Evolutionary conservation across 1,140 invertebrate genomes (phyloP), one percentile per base, ranked within the genome.

Genomic region (Idris sp.): DNA sequence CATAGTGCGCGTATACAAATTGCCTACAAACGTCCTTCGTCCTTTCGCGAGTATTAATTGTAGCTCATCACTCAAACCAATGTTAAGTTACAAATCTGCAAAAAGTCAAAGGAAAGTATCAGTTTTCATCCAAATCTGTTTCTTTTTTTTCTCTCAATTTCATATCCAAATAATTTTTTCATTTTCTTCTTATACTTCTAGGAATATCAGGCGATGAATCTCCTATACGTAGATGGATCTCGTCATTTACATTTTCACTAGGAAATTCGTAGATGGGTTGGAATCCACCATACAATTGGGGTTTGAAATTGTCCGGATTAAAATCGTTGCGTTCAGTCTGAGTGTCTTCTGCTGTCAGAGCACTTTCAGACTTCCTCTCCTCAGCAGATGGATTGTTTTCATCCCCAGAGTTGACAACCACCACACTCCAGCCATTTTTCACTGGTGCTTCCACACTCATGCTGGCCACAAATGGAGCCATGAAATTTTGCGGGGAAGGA

Each of bases 401-500:
- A 2, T 77, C 74, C 13, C 80, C 74, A 33, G 83, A 80, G 2
- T 83, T 79, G 0, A 81, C 81, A 0, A 83, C 86, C 0, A 92
- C 88, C 3, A 92, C 90, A 51, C 89, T 91, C 91, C 92, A 92
- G 14, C 91, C 91, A 72, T 91, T 91, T 41, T 86, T 86, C 0
- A 87, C 85, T 0, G 87, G 87, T 1, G 80, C 76, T 54, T 88
- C 89, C 0, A 91, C 85, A 40, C 89, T 91, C 0, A 91, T 83
- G 76, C 91, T 92, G 0, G 92, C 91, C 6, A 92, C 89, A 59
- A 93, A 93, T 0, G 92, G 92, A 1, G 92, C 91, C 88, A 92
- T 90, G 54, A 93, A 92, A 72, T 91, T 89, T 59, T 90, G 89
- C 0, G 87, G 86, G 2, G 86, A 86, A 1, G 87, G 85, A 1